Conservation (phyloP, 2,888 invertebrate species). For the Empis livida region DNA sequence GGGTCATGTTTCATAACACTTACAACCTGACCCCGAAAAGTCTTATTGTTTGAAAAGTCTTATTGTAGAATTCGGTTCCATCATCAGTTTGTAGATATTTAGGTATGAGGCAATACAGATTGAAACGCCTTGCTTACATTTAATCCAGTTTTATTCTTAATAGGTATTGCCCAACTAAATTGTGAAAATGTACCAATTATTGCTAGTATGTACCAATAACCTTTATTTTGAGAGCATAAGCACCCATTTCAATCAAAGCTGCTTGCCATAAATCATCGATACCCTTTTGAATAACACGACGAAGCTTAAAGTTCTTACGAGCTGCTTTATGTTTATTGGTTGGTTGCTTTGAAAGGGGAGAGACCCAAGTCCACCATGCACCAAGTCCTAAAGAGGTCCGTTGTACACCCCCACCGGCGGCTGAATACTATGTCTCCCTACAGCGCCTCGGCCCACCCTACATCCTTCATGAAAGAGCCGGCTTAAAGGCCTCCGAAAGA, state of each 20-base stretch:
- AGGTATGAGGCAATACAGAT: neutral
- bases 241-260: conserved; percentile 21
- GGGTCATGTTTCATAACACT: too few species aligned
- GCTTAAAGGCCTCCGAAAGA: too few species aligned
- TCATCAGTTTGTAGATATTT: conserved; percentile 8
- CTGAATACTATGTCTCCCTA: too few species aligned
- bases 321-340: conserved; percentile 10
- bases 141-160: neutral
- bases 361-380: too few species aligned
- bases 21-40: too few species aligned
- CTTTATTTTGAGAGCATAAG: conserved; percentile 22
- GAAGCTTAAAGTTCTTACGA: conserved; percentile 9
- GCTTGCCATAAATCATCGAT: conserved; percentile 13
- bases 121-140: neutral
- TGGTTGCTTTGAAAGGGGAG: too few species aligned
- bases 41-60: conserved; percentile 13
- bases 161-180: neutral
- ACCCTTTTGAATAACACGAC: conserved; percentile 10
- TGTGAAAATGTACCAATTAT: conserved; percentile 23
- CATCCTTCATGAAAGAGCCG: too few species aligned
- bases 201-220: conserved; percentile 24
- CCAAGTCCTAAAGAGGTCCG: too few species aligned
- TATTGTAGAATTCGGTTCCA: conserved; percentile 18
- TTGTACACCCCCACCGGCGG: too few species aligned
- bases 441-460: too few species aligned